Evolutionary conservation across 2,797 vertebrate genomes (phyloP).

Genomic region (Enteromius treurensis): DNA sequence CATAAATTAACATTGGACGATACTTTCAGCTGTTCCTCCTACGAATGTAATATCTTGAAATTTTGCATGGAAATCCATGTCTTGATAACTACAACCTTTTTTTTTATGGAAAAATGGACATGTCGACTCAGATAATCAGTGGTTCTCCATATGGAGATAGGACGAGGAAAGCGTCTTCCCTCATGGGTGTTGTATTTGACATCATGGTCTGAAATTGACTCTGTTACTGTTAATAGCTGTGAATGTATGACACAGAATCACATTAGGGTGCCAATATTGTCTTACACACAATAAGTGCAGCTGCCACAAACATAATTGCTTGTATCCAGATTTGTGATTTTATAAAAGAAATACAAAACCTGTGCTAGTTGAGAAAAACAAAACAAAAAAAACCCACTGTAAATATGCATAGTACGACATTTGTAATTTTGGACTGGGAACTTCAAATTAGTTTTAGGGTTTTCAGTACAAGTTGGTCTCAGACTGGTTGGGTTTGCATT

Average conservation of each 20-base stretch:
- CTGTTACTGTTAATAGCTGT: slow-evolving; percentile 74
- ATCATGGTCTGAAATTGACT: slow-evolving; percentile 63
- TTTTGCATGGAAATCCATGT: not conserved
- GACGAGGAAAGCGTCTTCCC: slow-evolving; percentile 45
- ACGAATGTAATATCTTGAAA: not conserved
- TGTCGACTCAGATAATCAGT: not conserved
- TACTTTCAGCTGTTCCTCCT: not conserved
- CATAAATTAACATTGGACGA: not conserved
- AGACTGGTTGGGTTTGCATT: not conserved
- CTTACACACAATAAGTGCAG: slow-evolving; percentile 11
- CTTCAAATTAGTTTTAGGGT: too few species aligned
- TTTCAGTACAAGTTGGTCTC: not conserved
- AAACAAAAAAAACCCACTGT: not conserved
- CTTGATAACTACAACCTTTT: not conserved
- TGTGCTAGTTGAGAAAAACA: not conserved
- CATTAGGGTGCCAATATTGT: slow-evolving; percentile 48
- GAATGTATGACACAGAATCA: slow-evolving; percentile 60
- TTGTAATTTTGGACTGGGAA: too few species aligned
- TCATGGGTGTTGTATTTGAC: slow-evolving; percentile 72
- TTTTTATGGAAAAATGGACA: not conserved
- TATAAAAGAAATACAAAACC: not conserved
- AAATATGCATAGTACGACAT: too few species aligned
- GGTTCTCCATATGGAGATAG: slow-evolving; percentile 43
- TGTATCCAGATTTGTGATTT: too few species aligned
- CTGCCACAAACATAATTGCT: not conserved